A percentile compares a stretch with the other conserved stretches of the same genome.
Evolutionary conservation across 2,113 vertebrate species (phyloP).

Genomic region (Tamias sibiricus): DNA sequence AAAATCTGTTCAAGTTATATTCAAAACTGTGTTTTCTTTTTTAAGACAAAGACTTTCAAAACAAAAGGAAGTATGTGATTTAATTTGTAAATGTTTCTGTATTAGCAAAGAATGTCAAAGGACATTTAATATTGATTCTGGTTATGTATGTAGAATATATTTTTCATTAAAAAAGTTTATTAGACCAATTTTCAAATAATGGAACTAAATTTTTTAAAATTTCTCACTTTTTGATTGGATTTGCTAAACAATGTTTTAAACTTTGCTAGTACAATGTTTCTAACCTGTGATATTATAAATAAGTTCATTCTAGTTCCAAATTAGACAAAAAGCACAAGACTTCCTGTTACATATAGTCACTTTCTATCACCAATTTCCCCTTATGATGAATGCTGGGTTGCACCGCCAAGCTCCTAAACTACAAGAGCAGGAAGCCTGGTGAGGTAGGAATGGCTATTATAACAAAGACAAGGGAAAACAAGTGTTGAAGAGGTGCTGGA

Average conservation of each 20-base stretch:
- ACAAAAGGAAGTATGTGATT: not conserved
- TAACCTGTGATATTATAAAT: not conserved
- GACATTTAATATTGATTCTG: not conserved
- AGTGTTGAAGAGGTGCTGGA: not conserved
- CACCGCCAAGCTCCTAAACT: not conserved
- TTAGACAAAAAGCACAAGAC: not conserved
- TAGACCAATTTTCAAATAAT: not conserved
- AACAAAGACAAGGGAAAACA: not conserved
- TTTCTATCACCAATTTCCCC: not conserved
- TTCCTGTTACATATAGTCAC: not conserved
- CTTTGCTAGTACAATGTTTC: not conserved
- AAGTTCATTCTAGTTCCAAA: not conserved
- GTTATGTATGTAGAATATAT: not conserved
- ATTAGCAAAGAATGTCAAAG: not conserved
- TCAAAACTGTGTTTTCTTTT: not conserved
- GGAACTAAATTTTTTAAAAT: not conserved
- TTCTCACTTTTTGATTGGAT: not conserved
- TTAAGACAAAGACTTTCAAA: slow-evolving; percentile 14
- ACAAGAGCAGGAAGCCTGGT: not conserved
- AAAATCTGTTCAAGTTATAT: not conserved
- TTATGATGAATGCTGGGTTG: not conserved
- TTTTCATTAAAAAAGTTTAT: not conserved
- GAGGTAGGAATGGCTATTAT: not conserved
- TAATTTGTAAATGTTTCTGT: not conserved
- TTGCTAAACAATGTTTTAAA: not conserved